Conservation (phyloP, 2,888 invertebrate species). For the Xylophagus ater region DNA sequence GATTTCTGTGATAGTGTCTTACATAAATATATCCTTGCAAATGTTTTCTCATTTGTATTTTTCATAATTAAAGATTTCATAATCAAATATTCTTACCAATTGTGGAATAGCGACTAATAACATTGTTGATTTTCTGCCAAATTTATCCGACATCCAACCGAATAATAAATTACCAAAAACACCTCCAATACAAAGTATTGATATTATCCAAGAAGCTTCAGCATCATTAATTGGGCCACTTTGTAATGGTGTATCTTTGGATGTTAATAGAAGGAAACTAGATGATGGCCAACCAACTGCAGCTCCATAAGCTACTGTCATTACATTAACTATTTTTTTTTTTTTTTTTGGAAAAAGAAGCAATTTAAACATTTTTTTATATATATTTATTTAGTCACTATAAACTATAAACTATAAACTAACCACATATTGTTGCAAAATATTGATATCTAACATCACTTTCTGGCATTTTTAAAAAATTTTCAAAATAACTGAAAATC, state of each 20-base stretch:
- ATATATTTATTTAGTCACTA: too few relatives aligned
- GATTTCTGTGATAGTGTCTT: neutral
- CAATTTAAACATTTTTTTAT: too few relatives aligned
- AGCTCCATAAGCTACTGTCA: conserved; percentile 31
- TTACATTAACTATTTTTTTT: conserved; percentile 30
- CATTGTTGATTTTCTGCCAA: conserved; percentile 28
- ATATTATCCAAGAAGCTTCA: conserved; percentile 34
- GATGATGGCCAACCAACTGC: conserved; percentile 33
- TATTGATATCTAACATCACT: too few relatives aligned
- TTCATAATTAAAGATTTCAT: neutral
- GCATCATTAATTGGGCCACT: conserved; percentile 21
- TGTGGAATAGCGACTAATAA: conserved; percentile 27
- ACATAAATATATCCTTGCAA: neutral
- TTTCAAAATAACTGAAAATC: too few relatives aligned
- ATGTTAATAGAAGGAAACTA: conserved; percentile 26
- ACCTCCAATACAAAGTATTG: conserved; percentile 30
- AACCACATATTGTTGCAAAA: too few relatives aligned
- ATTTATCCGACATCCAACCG: conserved; percentile 30
- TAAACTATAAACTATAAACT: too few relatives aligned
- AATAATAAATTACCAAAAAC: conserved; percentile 30
- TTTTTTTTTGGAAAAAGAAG: too few relatives aligned
- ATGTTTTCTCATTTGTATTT: neutral
- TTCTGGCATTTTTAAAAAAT: too few relatives aligned
- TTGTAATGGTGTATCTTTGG: conserved; percentile 15
- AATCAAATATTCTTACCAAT: conserved; percentile 22